Evolutionary conservation across 2,113 vertebrate genomes (phyloP).

Genomic region (Marcusenius ussheri): DNA sequence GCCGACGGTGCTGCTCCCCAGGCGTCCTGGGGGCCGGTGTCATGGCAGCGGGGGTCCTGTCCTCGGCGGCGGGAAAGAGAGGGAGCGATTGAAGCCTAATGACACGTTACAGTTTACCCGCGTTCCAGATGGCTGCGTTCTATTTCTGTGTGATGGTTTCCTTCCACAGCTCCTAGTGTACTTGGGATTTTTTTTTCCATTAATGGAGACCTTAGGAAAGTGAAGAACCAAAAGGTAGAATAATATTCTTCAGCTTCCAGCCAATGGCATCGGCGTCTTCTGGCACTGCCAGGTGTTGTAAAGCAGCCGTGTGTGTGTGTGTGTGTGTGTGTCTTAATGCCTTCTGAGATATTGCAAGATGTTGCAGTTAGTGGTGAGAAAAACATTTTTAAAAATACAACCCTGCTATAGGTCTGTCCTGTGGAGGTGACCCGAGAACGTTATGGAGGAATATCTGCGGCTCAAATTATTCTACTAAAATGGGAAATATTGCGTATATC

Average conservation of each 20-base stretch:
- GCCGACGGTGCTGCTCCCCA: neutral
- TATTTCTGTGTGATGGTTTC: conserved; percentile 33
- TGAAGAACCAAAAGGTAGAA: neutral
- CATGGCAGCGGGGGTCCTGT: neutral
- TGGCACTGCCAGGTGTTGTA: neutral
- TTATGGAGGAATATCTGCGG: neutral
- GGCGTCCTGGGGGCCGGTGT: neutral
- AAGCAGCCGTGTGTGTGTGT: neutral
- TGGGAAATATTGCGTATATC: neutral
- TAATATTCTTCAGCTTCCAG: neutral
- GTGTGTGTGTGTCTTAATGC: neutral
- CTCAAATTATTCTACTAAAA: neutral
- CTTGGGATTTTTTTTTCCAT: conserved; percentile 10
- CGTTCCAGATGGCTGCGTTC: conserved; percentile 22
- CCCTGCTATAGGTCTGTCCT: neutral
- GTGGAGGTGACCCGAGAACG: neutral
- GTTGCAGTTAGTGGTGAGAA: neutral
- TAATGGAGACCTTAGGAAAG: neutral
- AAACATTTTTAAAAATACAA: neutral
- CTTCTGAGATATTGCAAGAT: neutral
- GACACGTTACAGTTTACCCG: conserved; percentile 24
- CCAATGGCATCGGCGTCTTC: neutral
- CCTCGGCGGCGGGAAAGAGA: neutral
- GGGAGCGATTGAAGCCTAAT: conserved; percentile 22
- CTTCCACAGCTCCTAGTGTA: conserved; percentile 6